Base-by-base conservation (phyloP, 2,113 vertebrate genomes). In the Picathartes gymnocephalus region DNA sequence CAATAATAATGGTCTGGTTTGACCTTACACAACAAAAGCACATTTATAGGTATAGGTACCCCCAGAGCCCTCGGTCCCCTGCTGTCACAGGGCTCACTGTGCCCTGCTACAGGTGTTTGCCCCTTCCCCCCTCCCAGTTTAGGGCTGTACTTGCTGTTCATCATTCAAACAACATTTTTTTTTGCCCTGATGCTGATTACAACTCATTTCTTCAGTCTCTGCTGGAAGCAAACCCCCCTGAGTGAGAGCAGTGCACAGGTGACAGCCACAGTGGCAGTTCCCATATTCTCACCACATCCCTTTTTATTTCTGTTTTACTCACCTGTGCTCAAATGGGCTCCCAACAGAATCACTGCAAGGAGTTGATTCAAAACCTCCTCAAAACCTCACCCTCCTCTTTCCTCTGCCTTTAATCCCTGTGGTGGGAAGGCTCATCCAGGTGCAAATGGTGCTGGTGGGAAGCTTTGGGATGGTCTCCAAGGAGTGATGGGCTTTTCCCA, bases 291-390 rank as follows among this genome's bases (percentile, higher is more conserved):
- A n/a, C 25, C 35, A 6, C 30, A 13, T 4, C 18, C 50, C 30
- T n/a, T n/a, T 48, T 65, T 3, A 28, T 12, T 9, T 15, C 3
- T 11, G 15, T 35, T 30, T 19, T 5, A 76, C 45, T 42, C 58
- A 33, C 42, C 27, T 7, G 27, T 16, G 4, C 15, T 56, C 9
- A 19, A 39, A 30, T 0, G 0, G 1, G 9, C 5, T 79, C 53
- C 70, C 14, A 18, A 0, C 16, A 7, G 3, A 1, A 23, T 3
- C 56, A 0, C 44, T 1, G 6, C 4, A 4, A 33, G 5, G 8
- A 33, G 0, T 4, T 0, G 0, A 7, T 1, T 2, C n/a, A 28
- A 40, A 66, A 10, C 11, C 42, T 40, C 35, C 19, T 4, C 1
- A 16, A 33, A 91, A 0, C 13, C 19, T 18, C 17, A 0, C 1